phyloP scores from a whole-genome alignment of 2,113 vertebrate species.

The Oncorhynchus kisutch region DNA sequence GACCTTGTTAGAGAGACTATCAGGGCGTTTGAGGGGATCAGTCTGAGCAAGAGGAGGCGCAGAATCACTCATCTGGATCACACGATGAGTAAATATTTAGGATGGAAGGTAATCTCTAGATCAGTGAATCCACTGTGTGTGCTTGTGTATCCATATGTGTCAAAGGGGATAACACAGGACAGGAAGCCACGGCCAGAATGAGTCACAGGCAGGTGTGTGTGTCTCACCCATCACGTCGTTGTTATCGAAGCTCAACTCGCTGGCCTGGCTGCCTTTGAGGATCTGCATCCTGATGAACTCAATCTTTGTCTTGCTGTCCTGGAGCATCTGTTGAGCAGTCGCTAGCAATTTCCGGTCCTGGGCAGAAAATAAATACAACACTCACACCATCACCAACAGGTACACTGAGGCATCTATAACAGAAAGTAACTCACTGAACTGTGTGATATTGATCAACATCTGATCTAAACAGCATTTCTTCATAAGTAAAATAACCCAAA shows the following conservation, averaged over 20 bases:
- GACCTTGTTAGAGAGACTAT: background rate
- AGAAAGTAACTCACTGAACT: background rate
- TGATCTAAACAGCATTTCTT: background rate
- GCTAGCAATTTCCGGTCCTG: conserved; percentile 96
- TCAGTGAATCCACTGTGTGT: too few species aligned
- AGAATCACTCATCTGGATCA: too few species aligned
- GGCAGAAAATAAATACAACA: background rate
- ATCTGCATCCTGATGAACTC: conserved; percentile 99
- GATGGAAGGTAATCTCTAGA: too few species aligned
- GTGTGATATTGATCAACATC: background rate
- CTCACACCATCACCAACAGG: background rate
- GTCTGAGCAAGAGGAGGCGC: too few species aligned
- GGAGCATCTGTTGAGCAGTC: conserved; percentile 95
- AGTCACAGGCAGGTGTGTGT: conserved; percentile 32
- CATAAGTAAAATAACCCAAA: background rate
- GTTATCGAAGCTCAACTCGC: conserved; percentile 92
- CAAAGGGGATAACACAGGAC: too few species aligned
- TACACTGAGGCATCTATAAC: too few species aligned
- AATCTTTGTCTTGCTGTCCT: conserved; percentile 98
- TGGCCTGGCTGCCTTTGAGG: conserved; percentile 94
- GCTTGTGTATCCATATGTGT: too few species aligned
- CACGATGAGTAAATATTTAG: too few species aligned
- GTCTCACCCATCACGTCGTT: conserved; percentile 80
- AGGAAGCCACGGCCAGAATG: too few species aligned
- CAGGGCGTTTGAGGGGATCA: too few species aligned